Conservation (phyloP, 2,888 invertebrate species). For the Argynnis bischoffii region DNA sequence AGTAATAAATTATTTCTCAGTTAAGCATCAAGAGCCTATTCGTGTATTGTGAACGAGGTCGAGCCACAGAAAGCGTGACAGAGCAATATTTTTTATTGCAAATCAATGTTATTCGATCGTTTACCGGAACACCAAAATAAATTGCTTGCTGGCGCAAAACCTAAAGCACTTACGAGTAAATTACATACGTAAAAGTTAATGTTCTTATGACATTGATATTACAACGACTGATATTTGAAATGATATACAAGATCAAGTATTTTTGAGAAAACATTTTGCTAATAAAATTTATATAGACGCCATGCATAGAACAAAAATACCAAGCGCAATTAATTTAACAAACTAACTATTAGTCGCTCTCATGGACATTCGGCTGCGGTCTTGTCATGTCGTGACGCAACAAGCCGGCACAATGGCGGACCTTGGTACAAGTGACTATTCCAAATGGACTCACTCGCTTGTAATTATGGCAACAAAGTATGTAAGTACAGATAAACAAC, state of each 20-base stretch:
- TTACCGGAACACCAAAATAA: conserved; percentile 64
- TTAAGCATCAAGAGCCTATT: conserved; percentile 27
- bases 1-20: conserved; percentile 19
- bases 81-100: conserved; percentile 70
- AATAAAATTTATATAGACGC: conserved; percentile 1
- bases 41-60: conserved; percentile 53
- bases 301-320: conserved; percentile 17
- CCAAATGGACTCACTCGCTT: conserved; percentile 48
- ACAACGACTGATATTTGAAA: too few relatives aligned
- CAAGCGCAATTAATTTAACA: conserved; percentile 52
- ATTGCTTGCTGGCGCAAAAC: conserved; percentile 52
- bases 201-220: conserved; percentile 3
- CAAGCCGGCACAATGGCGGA: conserved; percentile 58
- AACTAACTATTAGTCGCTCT: conserved; percentile 58
- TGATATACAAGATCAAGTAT: too few relatives aligned
- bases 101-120: conserved; percentile 66
- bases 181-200: conserved; percentile 27
- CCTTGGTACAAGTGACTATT: conserved; percentile 60
- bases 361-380: conserved; percentile 49
- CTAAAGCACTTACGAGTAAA: conserved; percentile 31
- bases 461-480: conserved; percentile 57
- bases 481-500: conserved; percentile 52
- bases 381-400: conserved; percentile 59
- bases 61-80: conserved; percentile 65
- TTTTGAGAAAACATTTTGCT: not conserved